These are phyloP conservation scores for Drusus annulatus DNA, from an alignment of 1,140 invertebrate species.

Conservation along the genomic window DNA sequence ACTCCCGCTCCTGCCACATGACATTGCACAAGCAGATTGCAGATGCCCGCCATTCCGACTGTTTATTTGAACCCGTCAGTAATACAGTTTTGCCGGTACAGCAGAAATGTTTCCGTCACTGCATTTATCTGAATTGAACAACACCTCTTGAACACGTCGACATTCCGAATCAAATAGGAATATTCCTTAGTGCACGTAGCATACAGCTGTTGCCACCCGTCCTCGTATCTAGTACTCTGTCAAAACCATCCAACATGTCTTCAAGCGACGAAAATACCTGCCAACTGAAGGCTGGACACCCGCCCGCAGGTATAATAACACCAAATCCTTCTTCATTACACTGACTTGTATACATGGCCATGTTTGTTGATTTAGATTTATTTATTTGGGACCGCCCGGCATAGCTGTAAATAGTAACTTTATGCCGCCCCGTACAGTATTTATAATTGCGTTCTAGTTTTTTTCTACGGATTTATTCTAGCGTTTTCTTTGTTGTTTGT, in stretches of 20 bases:
- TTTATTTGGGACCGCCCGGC: conserved; percentile 7
- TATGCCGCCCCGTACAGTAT: too few relatives aligned
- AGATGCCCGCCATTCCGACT: too few relatives aligned
- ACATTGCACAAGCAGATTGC: too few relatives aligned
- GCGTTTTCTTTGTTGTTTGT: too few relatives aligned
- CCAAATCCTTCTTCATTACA: not conserved
- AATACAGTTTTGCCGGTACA: too few relatives aligned
- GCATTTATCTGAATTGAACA: conserved; percentile 21
- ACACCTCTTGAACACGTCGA: conserved; percentile 31
- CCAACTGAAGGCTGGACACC: conserved; percentile 85
- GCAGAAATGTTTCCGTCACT: too few relatives aligned
- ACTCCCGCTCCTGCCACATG: too few relatives aligned
- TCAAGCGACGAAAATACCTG: conserved; percentile 73
- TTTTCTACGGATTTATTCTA: not conserved
- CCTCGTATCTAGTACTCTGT: not conserved
- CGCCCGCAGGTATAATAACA: conserved; percentile 81
- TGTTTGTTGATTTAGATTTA: conserved; percentile 5
- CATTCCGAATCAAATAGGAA: not conserved
- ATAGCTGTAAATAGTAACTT: not conserved
- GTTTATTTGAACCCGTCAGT: too few relatives aligned
- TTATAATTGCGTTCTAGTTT: not conserved
- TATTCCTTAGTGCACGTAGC: conserved; percentile 16
- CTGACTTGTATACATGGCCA: not conserved
- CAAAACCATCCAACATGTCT: conserved; percentile 64
- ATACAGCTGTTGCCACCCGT: conserved; percentile 10